These are phyloP conservation scores for Myiopsitta monachus DNA, from an alignment of 2,113 vertebrate species.

Conservation along the genomic window DNA sequence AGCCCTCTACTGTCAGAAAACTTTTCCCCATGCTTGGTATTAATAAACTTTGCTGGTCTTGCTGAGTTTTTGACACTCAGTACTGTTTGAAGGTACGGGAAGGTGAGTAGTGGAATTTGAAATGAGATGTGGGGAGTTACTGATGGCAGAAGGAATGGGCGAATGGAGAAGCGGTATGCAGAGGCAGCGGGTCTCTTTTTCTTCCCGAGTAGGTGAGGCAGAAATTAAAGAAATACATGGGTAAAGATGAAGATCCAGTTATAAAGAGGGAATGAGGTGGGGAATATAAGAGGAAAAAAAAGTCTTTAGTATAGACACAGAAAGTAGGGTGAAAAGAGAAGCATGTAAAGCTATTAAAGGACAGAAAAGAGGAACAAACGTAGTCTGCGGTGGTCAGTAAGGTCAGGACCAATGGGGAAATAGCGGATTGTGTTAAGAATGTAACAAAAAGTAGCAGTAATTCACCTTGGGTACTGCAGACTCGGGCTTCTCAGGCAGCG, in stretches of 20 bases:
- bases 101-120: background rate
- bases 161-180: background rate
- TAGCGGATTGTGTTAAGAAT: slow-evolving; percentile 14
- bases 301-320: background rate
- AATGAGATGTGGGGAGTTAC: background rate
- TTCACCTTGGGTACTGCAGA: background rate
- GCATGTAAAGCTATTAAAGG: background rate
- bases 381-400: background rate
- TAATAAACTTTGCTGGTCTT: background rate
- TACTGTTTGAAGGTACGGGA: background rate
- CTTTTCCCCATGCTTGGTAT: slow-evolving; percentile 1
- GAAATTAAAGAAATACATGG: background rate
- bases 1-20: slow-evolving; percentile 65
- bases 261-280: background rate
- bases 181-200: background rate
- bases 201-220: background rate
- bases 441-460: slow-evolving; percentile 8
- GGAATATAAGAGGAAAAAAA: background rate
- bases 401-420: background rate
- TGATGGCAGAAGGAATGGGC: background rate
- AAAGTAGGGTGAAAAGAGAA: background rate
- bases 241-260: background rate
- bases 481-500: background rate
- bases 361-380: background rate
- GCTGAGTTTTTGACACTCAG: background rate